Base-by-base conservation (phyloP, 1,140 invertebrate genomes). In the Atta texana region DNA sequence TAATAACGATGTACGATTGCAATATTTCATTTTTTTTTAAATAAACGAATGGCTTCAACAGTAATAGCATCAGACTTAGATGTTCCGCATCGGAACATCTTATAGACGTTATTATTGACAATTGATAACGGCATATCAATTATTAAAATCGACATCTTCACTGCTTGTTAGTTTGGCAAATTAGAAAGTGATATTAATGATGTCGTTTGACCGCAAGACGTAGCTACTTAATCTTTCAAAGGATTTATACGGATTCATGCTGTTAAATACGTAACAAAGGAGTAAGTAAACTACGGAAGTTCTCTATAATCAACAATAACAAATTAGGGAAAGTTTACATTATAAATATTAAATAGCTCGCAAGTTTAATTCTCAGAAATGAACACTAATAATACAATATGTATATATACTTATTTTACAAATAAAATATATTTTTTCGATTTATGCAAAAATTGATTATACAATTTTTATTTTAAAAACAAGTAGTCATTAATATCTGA, bases 1-100 rank as follows among this genome's bases (percentile, higher is more conserved):
- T 63, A 84, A 84, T 84, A 24, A 61, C 80, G 69, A 82, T 72
- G 80, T 18, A 44, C 53, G n/a, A 75, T 75, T 28, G 51, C 78
- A 44, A 49, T 51, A 59, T 61, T 84, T 84, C 69, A 59, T 39
- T 82, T 57, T 82, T 74, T 55, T 55, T 49, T 18, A 12, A 75
- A 75, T 51, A 24, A 75, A 21, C 69, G 18, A 72, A 31, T 44
- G 31, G 51, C 34, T 44, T 44, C 7, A 28, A 24, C 68, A 18
- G 18, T 49, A 68, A 59, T 31, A 34, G 18, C 21, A 12, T n/a
- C 18, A 28, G 76, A 53, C 61, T 71, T 49, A 16, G 6, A 71
- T 71, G 49, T 59, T 44, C 39, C 14, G 16, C 66, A 31, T 44
- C 6, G 1, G 8, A 63, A 6, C 24, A 55, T 21, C 31, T 24